Evolutionary conservation across 1,140 invertebrate species (phyloP).

Genomic region (Centruroides vittatus): DNA sequence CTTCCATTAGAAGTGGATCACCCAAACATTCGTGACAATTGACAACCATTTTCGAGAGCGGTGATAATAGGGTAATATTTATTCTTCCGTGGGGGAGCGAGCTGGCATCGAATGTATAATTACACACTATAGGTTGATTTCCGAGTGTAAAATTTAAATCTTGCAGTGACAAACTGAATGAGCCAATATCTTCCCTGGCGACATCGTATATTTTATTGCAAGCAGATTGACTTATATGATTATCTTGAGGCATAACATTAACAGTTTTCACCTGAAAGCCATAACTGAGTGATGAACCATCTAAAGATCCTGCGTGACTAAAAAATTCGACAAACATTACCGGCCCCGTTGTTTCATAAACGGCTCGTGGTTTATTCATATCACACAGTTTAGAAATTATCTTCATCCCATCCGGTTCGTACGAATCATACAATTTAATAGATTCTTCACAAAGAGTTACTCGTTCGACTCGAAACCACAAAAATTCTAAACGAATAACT

Average conservation of each 20-base stretch:
- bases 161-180: slow-evolving; percentile 4
- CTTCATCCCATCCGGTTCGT: slow-evolving; percentile 15
- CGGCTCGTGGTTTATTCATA: slow-evolving; percentile 16
- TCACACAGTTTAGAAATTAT: slow-evolving; percentile 21
- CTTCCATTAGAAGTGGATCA: slow-evolving; percentile 11
- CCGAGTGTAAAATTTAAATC: slow-evolving; percentile 7
- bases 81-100: slow-evolving; percentile 16
- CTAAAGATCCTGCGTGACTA: slow-evolving; percentile 16
- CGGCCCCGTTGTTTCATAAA: slow-evolving; percentile 16
- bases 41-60: slow-evolving; percentile 15
- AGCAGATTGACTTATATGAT: slow-evolving; percentile 3
- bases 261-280: slow-evolving; percentile 19
- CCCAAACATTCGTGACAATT: slow-evolving; percentile 13
- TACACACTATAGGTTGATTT: slow-evolving; percentile 14
- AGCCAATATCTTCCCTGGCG: background rate
- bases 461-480: slow-evolving; percentile 18
- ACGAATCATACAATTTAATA: slow-evolving; percentile 17
- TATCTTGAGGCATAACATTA: slow-evolving; percentile 7
- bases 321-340: slow-evolving; percentile 18
- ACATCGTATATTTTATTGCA: slow-evolving; percentile 5
- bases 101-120: slow-evolving; percentile 17
- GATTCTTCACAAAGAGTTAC: slow-evolving; percentile 19
- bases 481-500: slow-evolving; percentile 18
- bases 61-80: slow-evolving; percentile 15
- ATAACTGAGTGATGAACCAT: slow-evolving; percentile 20